A percentile compares a stretch with the other conserved stretches of the same genome.
phyloP scores from a whole-genome alignment of 2,888 invertebrate species.

The Coronaproctus castanopsis region DNA sequence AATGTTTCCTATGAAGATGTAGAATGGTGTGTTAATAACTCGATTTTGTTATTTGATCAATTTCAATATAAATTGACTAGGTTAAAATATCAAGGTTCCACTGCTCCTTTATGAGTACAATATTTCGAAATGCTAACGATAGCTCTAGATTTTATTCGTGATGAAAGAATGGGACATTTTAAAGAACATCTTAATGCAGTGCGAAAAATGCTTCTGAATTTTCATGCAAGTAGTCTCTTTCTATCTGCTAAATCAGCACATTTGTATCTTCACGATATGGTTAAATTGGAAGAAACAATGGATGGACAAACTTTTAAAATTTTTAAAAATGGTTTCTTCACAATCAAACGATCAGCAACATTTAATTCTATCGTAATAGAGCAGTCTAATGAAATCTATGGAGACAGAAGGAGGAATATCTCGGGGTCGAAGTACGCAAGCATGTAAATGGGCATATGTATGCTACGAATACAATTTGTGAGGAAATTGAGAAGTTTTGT shows the following conservation, averaged over 20 bases:
- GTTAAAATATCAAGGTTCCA: conserved; percentile 2
- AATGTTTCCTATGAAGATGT: conserved; percentile 6
- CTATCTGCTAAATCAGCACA: background rate
- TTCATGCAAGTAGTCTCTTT: background rate
- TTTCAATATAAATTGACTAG: background rate
- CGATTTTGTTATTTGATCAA: background rate
- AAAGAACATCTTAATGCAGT: conserved; percentile 19
- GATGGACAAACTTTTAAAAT: background rate
- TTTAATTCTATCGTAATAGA: background rate
- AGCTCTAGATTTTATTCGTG: conserved; percentile 11
- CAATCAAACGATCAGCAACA: background rate
- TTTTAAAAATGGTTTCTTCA: background rate
- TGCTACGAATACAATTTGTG: background rate
- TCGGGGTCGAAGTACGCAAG: background rate
- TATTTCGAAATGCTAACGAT: conserved; percentile 10
- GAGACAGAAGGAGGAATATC: background rate
- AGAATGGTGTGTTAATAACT: background rate
- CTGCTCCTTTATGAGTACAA: conserved; percentile 9
- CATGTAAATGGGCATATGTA: background rate
- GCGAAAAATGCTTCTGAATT: conserved; percentile 15
- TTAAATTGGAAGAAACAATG: background rate
- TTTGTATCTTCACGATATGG: background rate
- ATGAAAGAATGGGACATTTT: conserved; percentile 23
- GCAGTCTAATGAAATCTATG: background rate
- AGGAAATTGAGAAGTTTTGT: background rate